Conservation (phyloP, 2,113 vertebrate genomes). For the Pachyramphus minor region DNA sequence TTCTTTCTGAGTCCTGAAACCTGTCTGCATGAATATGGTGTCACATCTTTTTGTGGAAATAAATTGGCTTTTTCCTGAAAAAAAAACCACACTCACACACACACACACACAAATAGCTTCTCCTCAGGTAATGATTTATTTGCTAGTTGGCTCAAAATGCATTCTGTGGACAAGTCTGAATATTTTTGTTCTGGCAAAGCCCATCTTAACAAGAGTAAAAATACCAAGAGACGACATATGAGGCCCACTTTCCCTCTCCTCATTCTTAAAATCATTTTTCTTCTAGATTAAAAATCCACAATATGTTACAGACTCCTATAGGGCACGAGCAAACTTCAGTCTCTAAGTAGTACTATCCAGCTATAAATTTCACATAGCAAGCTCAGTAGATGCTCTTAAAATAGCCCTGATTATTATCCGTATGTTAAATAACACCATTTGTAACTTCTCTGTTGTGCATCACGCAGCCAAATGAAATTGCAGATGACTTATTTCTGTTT, state of each 20-base stretch:
- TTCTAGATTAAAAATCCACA: not conserved
- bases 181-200: not conserved
- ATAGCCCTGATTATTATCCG: not conserved
- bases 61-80: not conserved
- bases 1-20: not conserved
- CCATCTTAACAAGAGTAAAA: not conserved
- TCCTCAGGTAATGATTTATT: not conserved
- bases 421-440: constrained; percentile 1
- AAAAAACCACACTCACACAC: not conserved
- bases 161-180: not conserved
- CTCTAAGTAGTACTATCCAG: not conserved
- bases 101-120: not conserved
- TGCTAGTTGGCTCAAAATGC: not conserved
- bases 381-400: not conserved
- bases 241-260: not conserved
- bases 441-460: not conserved
- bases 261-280: not conserved
- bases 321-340: not conserved
- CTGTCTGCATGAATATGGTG: not conserved
- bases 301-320: not conserved
- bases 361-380: not conserved
- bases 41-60: not conserved
- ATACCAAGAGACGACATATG: not conserved
- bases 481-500: not conserved
- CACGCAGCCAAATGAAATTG: not conserved